Evolutionary conservation across 2,888 invertebrate genomes (phyloP), one percentile per base, ranked within the genome.

Genomic region (Hermaeophaga mercurialis): DNA sequence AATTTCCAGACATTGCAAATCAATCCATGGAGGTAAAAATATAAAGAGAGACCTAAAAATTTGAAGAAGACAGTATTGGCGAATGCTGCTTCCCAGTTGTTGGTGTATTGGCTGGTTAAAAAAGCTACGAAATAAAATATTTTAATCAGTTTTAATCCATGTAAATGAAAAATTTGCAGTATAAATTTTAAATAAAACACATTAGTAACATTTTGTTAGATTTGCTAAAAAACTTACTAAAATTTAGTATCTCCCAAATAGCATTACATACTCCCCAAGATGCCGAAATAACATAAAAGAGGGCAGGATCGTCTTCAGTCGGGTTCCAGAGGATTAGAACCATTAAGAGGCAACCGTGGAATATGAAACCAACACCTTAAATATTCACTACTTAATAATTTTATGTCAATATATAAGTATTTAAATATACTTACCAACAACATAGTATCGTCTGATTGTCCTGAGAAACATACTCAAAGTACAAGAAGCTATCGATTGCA

Each of bases 191-290:
- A n/a, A n/a, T n/a, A n/a, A n/a, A n/a, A n/a, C n/a, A n/a, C n/a
- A n/a, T n/a, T n/a, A n/a, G n/a, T n/a, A n/a, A n/a, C n/a, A n/a
- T n/a, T n/a, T n/a, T 9, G n/a, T 1, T 24, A 39, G 8, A 11
- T 39, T 18, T 9, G 28, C 11, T 36, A 26, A 39, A 14, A 15
- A 50, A 71, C 76, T 75, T 70, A 78, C 78, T 75, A 53, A 83
- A 84, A 78, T 81, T 83, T 26, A 85, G 70, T 54, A 90, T 89
- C 71, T 92, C 91, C 91, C 91, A 92, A 64, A 91, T 86, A 14
- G 90, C 89, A 52, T 91, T 90, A 75, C 91, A 91, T 1, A 91
- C 91, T 11, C 91, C 91, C 91, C 91, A 92, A 0, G 90, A 89
- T 0, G 91, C 90, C 1, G 90, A 89, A 46, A 91, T 89, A 15